These are phyloP conservation scores for Cariama cristata DNA, from an alignment of 2,113 vertebrate genomes.

Conservation along the genomic window DNA sequence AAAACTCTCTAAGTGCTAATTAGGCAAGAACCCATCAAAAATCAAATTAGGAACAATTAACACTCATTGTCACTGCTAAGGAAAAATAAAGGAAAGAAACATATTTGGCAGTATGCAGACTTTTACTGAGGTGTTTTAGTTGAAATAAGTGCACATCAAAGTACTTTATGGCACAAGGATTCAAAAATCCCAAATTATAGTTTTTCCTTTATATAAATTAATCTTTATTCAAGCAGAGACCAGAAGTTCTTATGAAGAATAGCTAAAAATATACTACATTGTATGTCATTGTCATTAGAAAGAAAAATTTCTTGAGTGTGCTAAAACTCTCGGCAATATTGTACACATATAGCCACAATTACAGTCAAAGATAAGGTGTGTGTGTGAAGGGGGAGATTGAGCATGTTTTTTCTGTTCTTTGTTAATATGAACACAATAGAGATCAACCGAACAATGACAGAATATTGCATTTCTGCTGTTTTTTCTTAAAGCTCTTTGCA, in stretches of 20 bases:
- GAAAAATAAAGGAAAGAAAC: constrained; percentile 13
- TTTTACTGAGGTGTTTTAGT: not conserved
- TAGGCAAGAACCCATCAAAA: constrained; percentile 56
- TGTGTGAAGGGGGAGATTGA: not conserved
- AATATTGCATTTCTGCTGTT: not conserved
- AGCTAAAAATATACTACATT: not conserved
- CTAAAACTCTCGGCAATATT: not conserved
- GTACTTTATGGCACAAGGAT: not conserved
- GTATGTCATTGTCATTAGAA: not conserved
- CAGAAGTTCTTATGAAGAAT: not conserved
- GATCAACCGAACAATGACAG: not conserved
- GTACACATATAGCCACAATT: not conserved
- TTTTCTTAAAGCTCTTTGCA: not conserved
- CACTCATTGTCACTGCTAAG: not conserved
- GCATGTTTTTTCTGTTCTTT: not conserved
- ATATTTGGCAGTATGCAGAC: not conserved
- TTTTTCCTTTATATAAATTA: not conserved
- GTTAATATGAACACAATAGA: not conserved
- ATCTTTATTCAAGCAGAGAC: not conserved
- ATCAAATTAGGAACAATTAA: constrained; percentile 60
- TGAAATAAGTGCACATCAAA: not conserved
- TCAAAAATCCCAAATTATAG: not conserved
- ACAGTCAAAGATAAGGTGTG: not conserved
- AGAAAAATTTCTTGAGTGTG: not conserved
- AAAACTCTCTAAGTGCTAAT: constrained; percentile 57